A percentile compares a stretch with the other conserved stretches of the same genome.
These are phyloP conservation scores for Mobula hypostoma DNA, from an alignment of 2,113 vertebrate species.

Conservation along the genomic window DNA sequence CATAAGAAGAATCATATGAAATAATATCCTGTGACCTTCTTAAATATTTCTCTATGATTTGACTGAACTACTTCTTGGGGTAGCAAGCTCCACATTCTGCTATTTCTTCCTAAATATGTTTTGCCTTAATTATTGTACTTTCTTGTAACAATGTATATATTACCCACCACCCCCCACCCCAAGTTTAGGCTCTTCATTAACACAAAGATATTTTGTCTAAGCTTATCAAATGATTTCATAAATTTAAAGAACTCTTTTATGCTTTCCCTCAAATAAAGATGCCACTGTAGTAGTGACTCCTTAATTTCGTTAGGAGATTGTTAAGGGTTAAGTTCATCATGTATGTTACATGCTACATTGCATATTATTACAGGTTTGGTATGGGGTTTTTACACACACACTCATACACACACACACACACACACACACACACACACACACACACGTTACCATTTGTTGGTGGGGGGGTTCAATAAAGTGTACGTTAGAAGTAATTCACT, in stretches of 20 bases:
- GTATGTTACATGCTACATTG: too few relatives aligned
- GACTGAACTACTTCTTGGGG: background rate
- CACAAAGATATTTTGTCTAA: background rate
- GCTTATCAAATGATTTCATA: background rate
- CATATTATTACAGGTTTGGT: too few relatives aligned
- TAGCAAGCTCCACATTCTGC: background rate
- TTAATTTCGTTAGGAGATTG: too few relatives aligned
- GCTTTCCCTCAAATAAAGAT: background rate
- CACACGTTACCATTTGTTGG: too few relatives aligned
- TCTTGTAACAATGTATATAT: background rate
- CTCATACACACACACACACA: too few relatives aligned
- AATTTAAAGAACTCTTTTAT: background rate
- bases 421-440: too few relatives aligned
- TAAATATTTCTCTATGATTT: background rate
- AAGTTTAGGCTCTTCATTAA: background rate
- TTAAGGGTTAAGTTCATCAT: too few relatives aligned
- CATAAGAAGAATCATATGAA: background rate
- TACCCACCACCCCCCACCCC: too few relatives aligned
- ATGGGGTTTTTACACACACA: too few relatives aligned
- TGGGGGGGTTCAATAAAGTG: too few relatives aligned
- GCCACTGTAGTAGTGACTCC: too few relatives aligned
- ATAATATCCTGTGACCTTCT: background rate
- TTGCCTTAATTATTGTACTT: background rate
- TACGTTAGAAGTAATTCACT: too few relatives aligned
- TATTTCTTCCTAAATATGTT: background rate